Evolutionary conservation across 2,113 vertebrate species (phyloP), one percentile per base, ranked within the genome.

Genomic region (Periophthalmodon schlosseri): DNA sequence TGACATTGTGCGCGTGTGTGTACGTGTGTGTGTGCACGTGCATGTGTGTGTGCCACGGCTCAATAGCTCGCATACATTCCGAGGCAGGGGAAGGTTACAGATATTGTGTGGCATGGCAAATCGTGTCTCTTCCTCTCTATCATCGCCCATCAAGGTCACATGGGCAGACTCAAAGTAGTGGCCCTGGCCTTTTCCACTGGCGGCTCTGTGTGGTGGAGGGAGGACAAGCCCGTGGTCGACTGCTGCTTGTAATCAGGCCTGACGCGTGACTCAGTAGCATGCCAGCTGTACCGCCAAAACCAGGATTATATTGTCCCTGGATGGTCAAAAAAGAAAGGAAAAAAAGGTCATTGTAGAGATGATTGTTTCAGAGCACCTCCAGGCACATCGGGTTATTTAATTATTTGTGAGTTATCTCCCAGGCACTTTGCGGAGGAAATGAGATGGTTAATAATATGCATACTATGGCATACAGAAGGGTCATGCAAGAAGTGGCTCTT

Each of bases 191-290:
- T 88, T 90, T 91, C 90, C 86, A 85, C 91, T 91, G 70, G 86
- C 87, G 90, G 88, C 91, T 88, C 87, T 85, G 86, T 85, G 86
- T 81, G 87, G 88, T 85, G 90, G 88, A 87, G 87, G 79, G 83
- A 88, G 79, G 84, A 88, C 69, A 83, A 77, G 89, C 92, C 91
- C 80, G 83, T 88, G 87, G 91, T 88, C 86, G 79, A 76, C 80
- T 90, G 90, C 88, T 90, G 90, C 91, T 92, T 92, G 91, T 95
- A 94, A 94, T 95, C 91, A 88, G 88, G 89, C 87, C 87, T 91
- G 94, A 95, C 89, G 90, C 84, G 89, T 95, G 94, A 95, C 92
- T 95, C 93, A 94, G 91, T 92, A 80, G 86, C 83, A 90, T 88
- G 91, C 91, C 92, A 92, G 91, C 86, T 89, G 91, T 79, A 87